phyloP scores from a whole-genome alignment of 1,140 invertebrate genomes.

The Drosophila seguyi region DNA sequence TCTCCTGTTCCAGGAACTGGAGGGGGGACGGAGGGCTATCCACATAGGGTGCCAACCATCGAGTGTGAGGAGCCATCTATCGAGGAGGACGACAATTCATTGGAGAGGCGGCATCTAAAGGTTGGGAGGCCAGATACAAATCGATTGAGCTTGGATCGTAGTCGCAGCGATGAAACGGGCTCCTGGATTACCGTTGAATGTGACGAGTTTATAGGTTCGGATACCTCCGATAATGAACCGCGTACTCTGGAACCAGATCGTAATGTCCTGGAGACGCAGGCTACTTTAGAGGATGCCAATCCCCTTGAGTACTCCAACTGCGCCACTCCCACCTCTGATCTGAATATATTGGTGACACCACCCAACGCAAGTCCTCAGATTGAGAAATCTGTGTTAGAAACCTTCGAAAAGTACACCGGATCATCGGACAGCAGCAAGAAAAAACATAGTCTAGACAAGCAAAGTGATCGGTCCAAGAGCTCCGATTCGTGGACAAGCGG shows the following conservation, averaged over 20 bases:
- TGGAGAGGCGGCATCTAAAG: slow-evolving; percentile 67
- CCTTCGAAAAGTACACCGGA: slow-evolving; percentile 70
- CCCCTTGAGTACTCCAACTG: slow-evolving; percentile 81
- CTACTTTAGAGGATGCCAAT: slow-evolving; percentile 79
- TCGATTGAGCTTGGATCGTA: slow-evolving; percentile 83
- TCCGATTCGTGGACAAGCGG: slow-evolving; percentile 89
- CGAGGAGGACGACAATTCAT: slow-evolving; percentile 79
- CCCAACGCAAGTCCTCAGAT: slow-evolving; percentile 80
- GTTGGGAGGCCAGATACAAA: slow-evolving; percentile 74
- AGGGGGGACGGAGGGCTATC: slow-evolving; percentile 61
- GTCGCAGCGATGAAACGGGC: slow-evolving; percentile 87
- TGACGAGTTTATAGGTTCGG: slow-evolving; percentile 87
- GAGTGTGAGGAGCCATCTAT: slow-evolving; percentile 83
- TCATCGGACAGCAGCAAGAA: slow-evolving; percentile 65
- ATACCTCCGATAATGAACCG: slow-evolving; percentile 85
- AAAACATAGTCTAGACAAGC: slow-evolving; percentile 87
- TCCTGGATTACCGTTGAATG: slow-evolving; percentile 88
- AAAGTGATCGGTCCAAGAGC: slow-evolving; percentile 88
- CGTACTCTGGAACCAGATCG: slow-evolving; percentile 75
- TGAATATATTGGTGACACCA: slow-evolving; percentile 80
- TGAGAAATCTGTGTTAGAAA: slow-evolving; percentile 81
- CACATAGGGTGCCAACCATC: slow-evolving; percentile 81
- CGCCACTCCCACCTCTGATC: slow-evolving; percentile 78
- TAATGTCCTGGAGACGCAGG: slow-evolving; percentile 79
- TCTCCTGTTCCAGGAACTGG: slow-evolving; percentile 66